Evolutionary conservation across 2,113 vertebrate genomes (phyloP), one percentile per base, ranked within the genome.

Genomic region (Gobiocypris rarus): DNA sequence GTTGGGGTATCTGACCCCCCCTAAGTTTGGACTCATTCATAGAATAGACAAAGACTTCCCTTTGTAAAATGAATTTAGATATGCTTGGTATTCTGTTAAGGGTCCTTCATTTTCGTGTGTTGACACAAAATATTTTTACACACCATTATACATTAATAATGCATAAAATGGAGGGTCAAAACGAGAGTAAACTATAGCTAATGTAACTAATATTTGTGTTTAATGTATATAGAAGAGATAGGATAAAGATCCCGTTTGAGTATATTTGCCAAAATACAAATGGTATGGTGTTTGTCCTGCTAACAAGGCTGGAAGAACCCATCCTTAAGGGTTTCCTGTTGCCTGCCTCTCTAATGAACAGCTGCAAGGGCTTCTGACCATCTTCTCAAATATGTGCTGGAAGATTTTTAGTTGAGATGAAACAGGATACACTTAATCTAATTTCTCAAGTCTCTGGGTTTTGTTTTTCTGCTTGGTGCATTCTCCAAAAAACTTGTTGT

Each of bases 391-490:
- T 91, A 89, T 92, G 89, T 89, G 81, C 89, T 94, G 90, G 91
- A 92, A 80, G 82, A 34, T 28, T 79, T 92, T 94, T 90, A 89
- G 89, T 81, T 24, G 81, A 90, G 87, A 92, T 90, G 50, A 93
- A 94, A 95, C 90, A 26, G 50, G 89, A 93, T 93, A 89, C 90
- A 75, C 89, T 93, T 93, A 83, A 92, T 93, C 89, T 93, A 87
- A 93, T 94, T 88, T 91, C 88, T 87, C 54, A 43, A 4, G 26
- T 87, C 80, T 91, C 91, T 90, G 85, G 76, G 50, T 41, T 91
- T 88, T 76, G 31, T 85, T 71, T 54, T 76, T 90, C 90, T 85
- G 74, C 82, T 85, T 52, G 48, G 69, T 45, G 56, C 86, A 82
- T 86, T 75, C 89, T 89, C 90, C 15, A 41, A 74, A 87, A 86